A percentile compares a stretch with the other conserved stretches of the same genome.
These are phyloP conservation scores for Chaenocephalus aceratus DNA, from an alignment of 2,113 vertebrate species.

Conservation along the genomic window DNA sequence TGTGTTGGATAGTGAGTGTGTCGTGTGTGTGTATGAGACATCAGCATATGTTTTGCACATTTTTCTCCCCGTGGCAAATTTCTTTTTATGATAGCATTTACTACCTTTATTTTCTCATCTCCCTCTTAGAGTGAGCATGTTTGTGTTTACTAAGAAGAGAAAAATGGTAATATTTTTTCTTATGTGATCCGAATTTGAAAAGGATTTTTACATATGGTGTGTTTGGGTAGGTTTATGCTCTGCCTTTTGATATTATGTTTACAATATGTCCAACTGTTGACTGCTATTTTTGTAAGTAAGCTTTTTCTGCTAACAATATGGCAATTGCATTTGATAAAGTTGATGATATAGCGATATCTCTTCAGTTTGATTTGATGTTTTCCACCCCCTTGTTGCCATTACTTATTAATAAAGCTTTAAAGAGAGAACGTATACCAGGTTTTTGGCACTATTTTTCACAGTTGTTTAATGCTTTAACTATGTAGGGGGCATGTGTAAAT, in stretches of 20 bases:
- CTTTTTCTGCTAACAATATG: not conserved
- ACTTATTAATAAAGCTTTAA: too few relatives aligned
- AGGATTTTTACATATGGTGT: not conserved
- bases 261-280: not conserved
- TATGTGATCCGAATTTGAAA: not conserved
- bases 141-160: conserved; percentile 2
- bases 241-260: not conserved
- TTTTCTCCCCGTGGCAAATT: conserved; percentile 17
- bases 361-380: not conserved
- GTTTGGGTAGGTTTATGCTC: too few relatives aligned
- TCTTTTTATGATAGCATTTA: conserved; percentile 9
- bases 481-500: not conserved
- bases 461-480: not conserved
- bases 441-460: too few relatives aligned
- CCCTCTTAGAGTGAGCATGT: not conserved
- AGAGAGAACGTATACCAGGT: too few relatives aligned
- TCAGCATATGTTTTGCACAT: conserved; percentile 16
- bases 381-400: not conserved
- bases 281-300: too few relatives aligned
- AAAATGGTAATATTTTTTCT: not conserved
- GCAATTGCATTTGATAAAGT: not conserved
- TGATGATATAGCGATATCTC: not conserved
- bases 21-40: not conserved
- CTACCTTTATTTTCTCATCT: conserved; percentile 12
- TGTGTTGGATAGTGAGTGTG: not conserved